phyloP scores from a whole-genome alignment of 2,888 invertebrate species.

The Eilema griseolum region DNA sequence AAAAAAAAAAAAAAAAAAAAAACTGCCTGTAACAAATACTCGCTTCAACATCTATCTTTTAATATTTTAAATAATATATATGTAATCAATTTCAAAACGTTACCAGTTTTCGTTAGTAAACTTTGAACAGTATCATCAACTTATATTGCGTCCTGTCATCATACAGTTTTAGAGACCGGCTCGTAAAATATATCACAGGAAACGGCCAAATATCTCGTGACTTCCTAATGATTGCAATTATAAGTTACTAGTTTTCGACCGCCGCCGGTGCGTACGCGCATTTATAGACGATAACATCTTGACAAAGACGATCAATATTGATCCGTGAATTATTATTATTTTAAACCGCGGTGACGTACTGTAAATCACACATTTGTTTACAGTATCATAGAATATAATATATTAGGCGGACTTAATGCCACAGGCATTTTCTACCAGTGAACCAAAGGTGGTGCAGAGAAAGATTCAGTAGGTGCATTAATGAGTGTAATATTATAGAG shows the following conservation, averaged over 20 bases:
- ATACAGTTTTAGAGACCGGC: constrained; percentile 4
- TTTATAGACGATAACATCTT: not conserved
- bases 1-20: no score
- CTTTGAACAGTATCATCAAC: constrained; percentile 9
- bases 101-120: constrained; percentile 3
- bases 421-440: no score
- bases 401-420: no score
- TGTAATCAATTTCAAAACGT: not conserved
- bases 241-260: constrained; percentile 7
- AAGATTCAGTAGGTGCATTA: no score
- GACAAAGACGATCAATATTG: constrained; percentile 1
- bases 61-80: not conserved
- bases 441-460: no score
- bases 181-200: constrained; percentile 23
- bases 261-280: not conserved
- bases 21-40: no score
- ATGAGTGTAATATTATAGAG: no score
- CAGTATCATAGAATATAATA: not conserved
- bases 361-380: not conserved
- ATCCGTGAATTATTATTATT: not conserved
- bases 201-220: constrained; percentile 15
- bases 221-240: constrained; percentile 15
- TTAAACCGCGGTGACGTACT: not conserved
- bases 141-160: constrained; percentile 19
- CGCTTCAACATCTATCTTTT: not conserved